Percentiles rank a stretch among this genome's conserved stretches.
Evolutionary conservation across 1,140 invertebrate species (phyloP).

Genomic region (Trinorchestia longiramus): DNA sequence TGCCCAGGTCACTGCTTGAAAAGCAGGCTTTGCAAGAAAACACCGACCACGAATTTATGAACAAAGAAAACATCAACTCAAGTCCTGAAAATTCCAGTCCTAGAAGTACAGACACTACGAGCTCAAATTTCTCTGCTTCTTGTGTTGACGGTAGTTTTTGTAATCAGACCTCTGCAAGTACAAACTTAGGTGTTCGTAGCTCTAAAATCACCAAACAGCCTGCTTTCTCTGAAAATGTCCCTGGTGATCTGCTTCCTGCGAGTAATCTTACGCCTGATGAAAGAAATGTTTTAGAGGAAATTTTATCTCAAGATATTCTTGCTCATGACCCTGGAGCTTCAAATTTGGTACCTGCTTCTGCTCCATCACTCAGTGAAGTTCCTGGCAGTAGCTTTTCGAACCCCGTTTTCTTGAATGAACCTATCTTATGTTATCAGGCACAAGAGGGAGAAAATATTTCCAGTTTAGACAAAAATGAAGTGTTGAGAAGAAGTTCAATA

Average conservation of each 20-base stretch:
- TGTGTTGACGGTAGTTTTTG: neutral
- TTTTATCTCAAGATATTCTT: constrained; percentile 26
- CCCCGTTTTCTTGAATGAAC: neutral
- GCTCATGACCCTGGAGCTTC: neutral
- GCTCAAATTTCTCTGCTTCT: neutral
- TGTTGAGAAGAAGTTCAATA: neutral
- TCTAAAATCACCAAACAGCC: neutral
- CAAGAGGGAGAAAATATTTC: neutral
- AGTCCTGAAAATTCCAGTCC: neutral
- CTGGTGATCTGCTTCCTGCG: neutral
- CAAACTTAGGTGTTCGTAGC: neutral
- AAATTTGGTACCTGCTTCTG: neutral
- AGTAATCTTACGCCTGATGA: neutral
- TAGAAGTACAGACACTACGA: neutral
- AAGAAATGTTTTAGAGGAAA: neutral
- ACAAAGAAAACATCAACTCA: neutral
- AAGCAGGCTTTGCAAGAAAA: neutral
- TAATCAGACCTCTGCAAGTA: neutral
- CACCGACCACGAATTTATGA: neutral
- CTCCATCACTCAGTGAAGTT: neutral
- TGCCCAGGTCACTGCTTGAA: neutral
- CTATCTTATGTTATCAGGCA: neutral
- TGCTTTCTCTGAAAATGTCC: neutral
- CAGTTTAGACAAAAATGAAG: neutral
- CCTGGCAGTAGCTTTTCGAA: neutral